A percentile compares a stretch with the other conserved stretches of the same genome.
These are phyloP conservation scores for Aurelia sp. DNA, from an alignment of 30 jellyfish, hydroid and myxozoan genomes.

Conservation along the genomic window DNA sequence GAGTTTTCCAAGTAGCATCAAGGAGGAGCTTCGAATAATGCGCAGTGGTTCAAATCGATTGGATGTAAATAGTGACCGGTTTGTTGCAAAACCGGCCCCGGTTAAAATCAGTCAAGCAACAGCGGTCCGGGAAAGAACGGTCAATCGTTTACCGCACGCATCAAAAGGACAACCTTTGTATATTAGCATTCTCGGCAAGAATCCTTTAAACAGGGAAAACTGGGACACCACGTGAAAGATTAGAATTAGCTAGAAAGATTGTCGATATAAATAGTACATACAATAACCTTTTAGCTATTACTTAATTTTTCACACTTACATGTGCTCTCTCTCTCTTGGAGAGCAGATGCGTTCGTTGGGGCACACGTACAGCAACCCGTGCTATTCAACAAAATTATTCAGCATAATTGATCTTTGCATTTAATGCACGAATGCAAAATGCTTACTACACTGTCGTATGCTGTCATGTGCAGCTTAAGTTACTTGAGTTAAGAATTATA, in stretches of 20 bases:
- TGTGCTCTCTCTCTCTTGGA: too few relatives aligned
- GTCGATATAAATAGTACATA: background rate
- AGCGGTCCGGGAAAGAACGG: constrained; percentile 44
- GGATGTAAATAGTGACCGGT: constrained; percentile 16
- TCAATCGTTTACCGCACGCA: constrained; percentile 38
- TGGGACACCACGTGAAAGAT: background rate
- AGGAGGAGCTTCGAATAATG: constrained; percentile 24
- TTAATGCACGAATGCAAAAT: too few relatives aligned
- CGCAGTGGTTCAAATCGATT: constrained; percentile 36
- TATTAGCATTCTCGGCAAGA: constrained; percentile 66
- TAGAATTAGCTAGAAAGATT: background rate
- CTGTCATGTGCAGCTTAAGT: too few relatives aligned
- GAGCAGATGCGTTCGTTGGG: too few relatives aligned
- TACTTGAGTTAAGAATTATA: too few relatives aligned
- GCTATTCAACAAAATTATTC: too few relatives aligned
- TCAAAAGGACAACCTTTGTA: constrained; percentile 29
- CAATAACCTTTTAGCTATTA: too few relatives aligned
- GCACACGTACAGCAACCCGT: too few relatives aligned
- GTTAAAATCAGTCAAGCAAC: background rate
- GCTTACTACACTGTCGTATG: too few relatives aligned
- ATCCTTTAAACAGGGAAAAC: constrained; percentile 42
- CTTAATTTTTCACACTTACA: too few relatives aligned
- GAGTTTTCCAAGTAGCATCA: constrained; percentile 26
- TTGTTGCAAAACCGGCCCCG: constrained; percentile 9
- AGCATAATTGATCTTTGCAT: too few relatives aligned